Conservation (phyloP, 2,797 vertebrate species). For the Darevskia mixta region DNA sequence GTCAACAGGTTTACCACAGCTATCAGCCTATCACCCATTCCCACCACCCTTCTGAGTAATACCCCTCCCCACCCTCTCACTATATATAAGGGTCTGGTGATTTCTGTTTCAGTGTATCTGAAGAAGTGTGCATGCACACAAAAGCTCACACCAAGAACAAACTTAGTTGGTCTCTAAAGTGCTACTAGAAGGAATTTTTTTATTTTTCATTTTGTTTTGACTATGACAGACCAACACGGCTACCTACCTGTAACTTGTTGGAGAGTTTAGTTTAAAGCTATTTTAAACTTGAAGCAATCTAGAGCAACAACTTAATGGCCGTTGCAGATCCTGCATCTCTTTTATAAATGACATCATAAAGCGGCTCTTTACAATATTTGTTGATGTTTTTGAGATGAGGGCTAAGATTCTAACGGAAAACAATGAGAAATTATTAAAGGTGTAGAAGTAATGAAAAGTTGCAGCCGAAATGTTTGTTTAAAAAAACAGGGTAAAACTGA, state of each 20-base stretch:
- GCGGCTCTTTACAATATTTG: conserved; percentile 42
- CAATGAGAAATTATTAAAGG: conserved; percentile 7
- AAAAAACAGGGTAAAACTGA: neutral
- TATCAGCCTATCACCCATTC: no score
- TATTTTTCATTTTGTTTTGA: no score
- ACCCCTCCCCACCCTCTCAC: no score
- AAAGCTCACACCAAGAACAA: no score
- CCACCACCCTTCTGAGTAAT: no score
- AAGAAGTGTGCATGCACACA: no score
- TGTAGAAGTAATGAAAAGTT: conserved; percentile 34
- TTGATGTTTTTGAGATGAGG: conserved; percentile 39
- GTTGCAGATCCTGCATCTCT: neutral
- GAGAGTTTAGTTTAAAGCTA: neutral
- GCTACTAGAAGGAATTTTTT: no score
- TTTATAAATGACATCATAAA: neutral
- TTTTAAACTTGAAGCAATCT: conserved; percentile 31
- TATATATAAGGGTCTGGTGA: no score
- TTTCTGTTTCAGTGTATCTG: no score
- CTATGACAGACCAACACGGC: no score
- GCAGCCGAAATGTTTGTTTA: conserved; percentile 1
- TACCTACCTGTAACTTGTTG: neutral
- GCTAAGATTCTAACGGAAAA: conserved; percentile 9
- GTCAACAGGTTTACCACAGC: no score
- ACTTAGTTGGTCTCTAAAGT: no score
- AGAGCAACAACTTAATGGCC: neutral